Conservation (phyloP, 1,140 invertebrate genomes). For the Hylyphantes graminicola region DNA sequence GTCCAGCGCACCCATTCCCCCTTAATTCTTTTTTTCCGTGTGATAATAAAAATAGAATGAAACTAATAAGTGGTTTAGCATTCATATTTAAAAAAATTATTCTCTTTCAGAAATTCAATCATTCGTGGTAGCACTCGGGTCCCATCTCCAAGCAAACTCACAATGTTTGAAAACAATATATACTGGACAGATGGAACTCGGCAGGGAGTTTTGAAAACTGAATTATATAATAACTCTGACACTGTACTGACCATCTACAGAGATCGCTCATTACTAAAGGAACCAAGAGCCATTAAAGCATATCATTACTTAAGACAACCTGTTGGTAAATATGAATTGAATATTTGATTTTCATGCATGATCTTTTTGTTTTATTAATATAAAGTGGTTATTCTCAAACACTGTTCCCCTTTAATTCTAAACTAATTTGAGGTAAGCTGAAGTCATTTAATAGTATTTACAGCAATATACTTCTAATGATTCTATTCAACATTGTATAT, state of each 20-base stretch:
- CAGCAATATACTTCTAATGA: no score
- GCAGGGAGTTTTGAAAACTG: constrained; percentile 90
- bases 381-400: no score
- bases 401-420: no score
- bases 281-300: constrained; percentile 86
- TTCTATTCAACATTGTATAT: no score
- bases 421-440: no score
- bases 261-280: constrained; percentile 78
- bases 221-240: constrained; percentile 83
- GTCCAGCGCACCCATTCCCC: no score
- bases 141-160: constrained; percentile 84
- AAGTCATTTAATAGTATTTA: no score
- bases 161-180: constrained; percentile 89
- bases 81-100: constrained; percentile 10
- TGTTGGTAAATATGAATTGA: constrained; percentile 61
- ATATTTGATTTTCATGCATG: no score
- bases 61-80: no score
- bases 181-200: constrained; percentile 97
- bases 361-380: no score
- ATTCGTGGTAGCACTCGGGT: constrained; percentile 78
- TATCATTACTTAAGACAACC: constrained; percentile 83
- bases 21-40: not conserved
- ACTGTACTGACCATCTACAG: constrained; percentile 84
- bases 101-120: constrained; percentile 65
- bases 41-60: not conserved